Percentiles rank a stretch among this genome's conserved stretches.
Conservation (phyloP, 2,888 invertebrate species). For the Rosalia funebris region DNA sequence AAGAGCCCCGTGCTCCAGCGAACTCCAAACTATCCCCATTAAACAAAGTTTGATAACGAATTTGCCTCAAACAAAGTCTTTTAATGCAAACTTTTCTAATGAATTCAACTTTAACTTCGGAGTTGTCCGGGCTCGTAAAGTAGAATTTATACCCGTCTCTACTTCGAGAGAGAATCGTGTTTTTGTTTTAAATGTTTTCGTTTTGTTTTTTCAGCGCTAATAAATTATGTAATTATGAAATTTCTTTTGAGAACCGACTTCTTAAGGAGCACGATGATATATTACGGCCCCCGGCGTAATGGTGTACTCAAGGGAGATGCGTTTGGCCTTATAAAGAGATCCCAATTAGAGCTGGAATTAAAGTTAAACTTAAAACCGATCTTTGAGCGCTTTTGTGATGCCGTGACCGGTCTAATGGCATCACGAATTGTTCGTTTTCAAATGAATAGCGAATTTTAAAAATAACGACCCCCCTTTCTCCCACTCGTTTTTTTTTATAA, state of each 20-base stretch:
- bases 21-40: conserved; percentile 49
- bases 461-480: too few relatives aligned
- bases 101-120: conserved; percentile 41
- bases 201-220: conserved; percentile 26
- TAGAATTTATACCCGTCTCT: conserved; percentile 37
- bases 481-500: conserved; percentile 1
- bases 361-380: not conserved
- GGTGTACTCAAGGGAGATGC: conserved; percentile 3
- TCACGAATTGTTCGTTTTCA: not conserved
- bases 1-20: conserved; percentile 13
- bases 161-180: conserved; percentile 14
- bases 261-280: conserved; percentile 9
- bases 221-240: conserved; percentile 31
- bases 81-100: conserved; percentile 44
- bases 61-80: conserved; percentile 43
- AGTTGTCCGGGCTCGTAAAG: conserved; percentile 34
- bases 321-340: conserved; percentile 3
- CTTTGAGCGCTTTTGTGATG: not conserved
- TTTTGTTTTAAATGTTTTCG: conserved; percentile 36
- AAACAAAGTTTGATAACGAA: conserved; percentile 47
- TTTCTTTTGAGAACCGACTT: conserved; percentile 18
- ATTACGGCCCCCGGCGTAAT: not conserved
- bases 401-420: not conserved
- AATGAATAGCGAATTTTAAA: not conserved
- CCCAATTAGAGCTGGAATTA: conserved; percentile 13